A percentile compares a stretch with the other conserved stretches of the same genome.
These are phyloP conservation scores for Pluvialis apricaria DNA, from an alignment of 2,113 vertebrate genomes.

Conservation along the genomic window DNA sequence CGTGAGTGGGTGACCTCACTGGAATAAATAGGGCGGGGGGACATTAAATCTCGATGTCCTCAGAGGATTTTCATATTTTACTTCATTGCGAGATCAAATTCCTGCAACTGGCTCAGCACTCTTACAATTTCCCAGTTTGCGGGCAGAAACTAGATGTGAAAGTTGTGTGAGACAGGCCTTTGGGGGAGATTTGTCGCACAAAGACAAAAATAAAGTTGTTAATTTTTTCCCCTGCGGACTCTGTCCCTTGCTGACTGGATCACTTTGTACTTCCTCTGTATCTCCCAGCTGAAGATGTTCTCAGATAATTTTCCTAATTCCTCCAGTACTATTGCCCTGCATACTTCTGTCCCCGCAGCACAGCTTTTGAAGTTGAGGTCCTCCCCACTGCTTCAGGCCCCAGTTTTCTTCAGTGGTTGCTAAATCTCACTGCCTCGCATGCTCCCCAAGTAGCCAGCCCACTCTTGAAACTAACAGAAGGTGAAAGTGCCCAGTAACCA, in stretches of 20 bases:
- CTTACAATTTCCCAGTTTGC: neutral
- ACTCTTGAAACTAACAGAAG: neutral
- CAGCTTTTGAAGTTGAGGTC: neutral
- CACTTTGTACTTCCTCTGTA: conserved; percentile 26
- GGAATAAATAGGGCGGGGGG: neutral
- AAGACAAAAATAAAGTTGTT: conserved; percentile 16
- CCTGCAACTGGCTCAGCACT: neutral
- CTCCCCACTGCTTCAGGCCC: neutral
- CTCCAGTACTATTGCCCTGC: neutral
- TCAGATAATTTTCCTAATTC: neutral
- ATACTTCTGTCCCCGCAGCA: neutral
- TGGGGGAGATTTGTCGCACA: neutral
- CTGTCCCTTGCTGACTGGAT: neutral
- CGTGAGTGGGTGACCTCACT: rapidly evolving
- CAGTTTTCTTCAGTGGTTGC: neutral
- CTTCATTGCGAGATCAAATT: neutral
- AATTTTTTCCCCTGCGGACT: conserved; percentile 8
- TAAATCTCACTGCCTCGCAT: neutral
- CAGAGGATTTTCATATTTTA: neutral
- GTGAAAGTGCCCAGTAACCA: neutral
- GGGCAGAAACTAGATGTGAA: neutral
- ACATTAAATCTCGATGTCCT: neutral
- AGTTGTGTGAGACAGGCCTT: neutral
- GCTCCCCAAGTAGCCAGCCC: neutral
- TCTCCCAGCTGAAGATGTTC: conserved; percentile 20